Evolutionary conservation across 2,113 vertebrate genomes (phyloP).

Genomic region (Nycticryphes semicollaris): DNA sequence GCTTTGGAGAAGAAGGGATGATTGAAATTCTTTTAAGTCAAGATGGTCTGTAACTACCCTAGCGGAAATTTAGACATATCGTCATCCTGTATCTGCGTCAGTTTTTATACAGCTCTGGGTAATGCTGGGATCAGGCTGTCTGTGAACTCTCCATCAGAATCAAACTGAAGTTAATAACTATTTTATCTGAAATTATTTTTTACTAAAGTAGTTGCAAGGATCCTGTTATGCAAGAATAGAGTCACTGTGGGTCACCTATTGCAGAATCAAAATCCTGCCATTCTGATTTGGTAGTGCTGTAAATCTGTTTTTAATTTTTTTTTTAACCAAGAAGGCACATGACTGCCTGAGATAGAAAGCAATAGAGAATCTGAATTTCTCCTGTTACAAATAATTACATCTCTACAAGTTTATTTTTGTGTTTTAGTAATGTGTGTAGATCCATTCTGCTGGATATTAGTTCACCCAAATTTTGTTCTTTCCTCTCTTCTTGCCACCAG

Average conservation of each 20-base stretch:
- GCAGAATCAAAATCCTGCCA: not conserved
- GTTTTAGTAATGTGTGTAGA: not conserved
- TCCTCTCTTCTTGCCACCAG: not conserved
- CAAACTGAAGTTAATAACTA: not conserved
- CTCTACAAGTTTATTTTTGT: not conserved
- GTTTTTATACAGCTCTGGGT: not conserved
- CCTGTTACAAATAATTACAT: not conserved
- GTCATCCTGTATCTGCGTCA: not conserved
- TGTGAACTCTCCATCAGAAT: not conserved
- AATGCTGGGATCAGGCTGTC: not conserved
- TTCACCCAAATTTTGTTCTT: not conserved
- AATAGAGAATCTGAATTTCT: not conserved
- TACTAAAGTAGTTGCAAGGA: not conserved
- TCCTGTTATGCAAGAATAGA: not conserved
- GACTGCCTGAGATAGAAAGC: not conserved
- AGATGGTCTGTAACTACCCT: not conserved
- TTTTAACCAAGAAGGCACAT: not conserved
- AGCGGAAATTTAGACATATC: not conserved
- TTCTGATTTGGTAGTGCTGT: not conserved
- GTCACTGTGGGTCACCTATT: not conserved
- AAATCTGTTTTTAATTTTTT: not conserved
- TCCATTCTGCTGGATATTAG: not conserved
- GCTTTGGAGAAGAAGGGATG: not conserved
- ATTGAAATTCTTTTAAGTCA: not conserved
- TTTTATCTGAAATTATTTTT: not conserved